phyloP scores from a whole-genome alignment of 2,888 invertebrate species.

The Erannis defoliaria region DNA sequence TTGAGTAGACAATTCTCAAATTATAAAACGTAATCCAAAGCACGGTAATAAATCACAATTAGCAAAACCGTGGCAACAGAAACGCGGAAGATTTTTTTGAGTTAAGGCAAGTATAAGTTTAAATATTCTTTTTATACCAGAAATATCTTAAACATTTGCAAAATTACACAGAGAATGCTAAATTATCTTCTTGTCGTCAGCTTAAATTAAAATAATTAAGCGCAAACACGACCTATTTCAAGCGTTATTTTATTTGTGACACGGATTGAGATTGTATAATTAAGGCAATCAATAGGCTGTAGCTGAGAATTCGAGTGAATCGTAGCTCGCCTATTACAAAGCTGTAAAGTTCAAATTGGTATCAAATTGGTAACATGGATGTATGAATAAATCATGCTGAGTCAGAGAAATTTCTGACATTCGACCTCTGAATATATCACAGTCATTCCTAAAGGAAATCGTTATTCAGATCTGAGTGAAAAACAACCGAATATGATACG shows the following conservation, averaged over 20 bases:
- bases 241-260: constrained; percentile 10
- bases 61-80: constrained; percentile 31
- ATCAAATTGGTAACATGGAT: constrained; percentile 8
- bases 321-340: background rate
- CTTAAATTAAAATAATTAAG: constrained; percentile 21
- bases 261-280: background rate
- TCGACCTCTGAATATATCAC: constrained; percentile 50
- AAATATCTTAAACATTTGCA: constrained; percentile 24
- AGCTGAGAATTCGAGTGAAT: background rate
- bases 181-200: constrained; percentile 15
- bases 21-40: constrained; percentile 19
- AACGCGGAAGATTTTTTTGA: constrained; percentile 33
- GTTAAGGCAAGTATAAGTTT: too few relatives aligned
- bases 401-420: constrained; percentile 49
- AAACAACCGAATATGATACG: constrained; percentile 17
- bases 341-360: constrained; percentile 18
- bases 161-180: constrained; percentile 27
- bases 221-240: constrained; percentile 16
- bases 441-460: constrained; percentile 47
- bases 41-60: constrained; percentile 37
- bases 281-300: background rate
- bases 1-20: constrained; percentile 9
- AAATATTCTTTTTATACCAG: constrained; percentile 25
- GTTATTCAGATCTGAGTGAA: constrained; percentile 48
- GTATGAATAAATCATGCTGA: constrained; percentile 57